Conservation (phyloP, 2,797 vertebrate genomes). For the Pseudocheirus occidentalis region DNA sequence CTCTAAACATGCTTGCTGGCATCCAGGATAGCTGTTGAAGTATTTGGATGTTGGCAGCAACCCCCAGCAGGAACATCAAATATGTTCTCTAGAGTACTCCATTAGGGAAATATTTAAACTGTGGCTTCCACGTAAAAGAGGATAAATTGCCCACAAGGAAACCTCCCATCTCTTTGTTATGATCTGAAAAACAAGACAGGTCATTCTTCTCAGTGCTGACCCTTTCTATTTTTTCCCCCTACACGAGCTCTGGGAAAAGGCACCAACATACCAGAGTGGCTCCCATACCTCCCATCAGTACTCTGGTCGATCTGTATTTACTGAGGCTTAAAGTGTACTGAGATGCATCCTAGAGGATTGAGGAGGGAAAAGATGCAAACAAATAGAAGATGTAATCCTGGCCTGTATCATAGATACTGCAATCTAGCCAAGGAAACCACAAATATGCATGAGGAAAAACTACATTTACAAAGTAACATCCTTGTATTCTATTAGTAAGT, state of each 20-base stretch:
- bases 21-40: conserved; percentile 14
- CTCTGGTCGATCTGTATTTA: neutral
- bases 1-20: neutral
- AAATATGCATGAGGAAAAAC: neutral
- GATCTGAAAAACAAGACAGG: conserved; percentile 56
- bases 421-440: neutral
- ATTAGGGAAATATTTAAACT: conserved; percentile 24
- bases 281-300: conserved; percentile 14
- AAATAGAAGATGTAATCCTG: conserved; percentile 1
- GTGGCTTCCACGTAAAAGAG: conserved; percentile 54
- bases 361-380: neutral
- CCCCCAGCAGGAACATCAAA: conserved; percentile 22
- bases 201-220: conserved; percentile 59
- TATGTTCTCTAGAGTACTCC: conserved; percentile 38
- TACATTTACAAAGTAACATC: neutral
- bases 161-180: conserved; percentile 23
- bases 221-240: conserved; percentile 64
- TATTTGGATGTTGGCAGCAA: conserved; percentile 20
- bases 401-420: neutral
- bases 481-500: conserved; percentile 7
- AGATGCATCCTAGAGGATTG: neutral
- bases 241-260: conserved; percentile 67
- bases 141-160: conserved; percentile 35
- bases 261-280: conserved; percentile 18
- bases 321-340: neutral